phyloP scores from a whole-genome alignment of 2,797 vertebrate genomes.

The Cyprinodon diabolis region DNA sequence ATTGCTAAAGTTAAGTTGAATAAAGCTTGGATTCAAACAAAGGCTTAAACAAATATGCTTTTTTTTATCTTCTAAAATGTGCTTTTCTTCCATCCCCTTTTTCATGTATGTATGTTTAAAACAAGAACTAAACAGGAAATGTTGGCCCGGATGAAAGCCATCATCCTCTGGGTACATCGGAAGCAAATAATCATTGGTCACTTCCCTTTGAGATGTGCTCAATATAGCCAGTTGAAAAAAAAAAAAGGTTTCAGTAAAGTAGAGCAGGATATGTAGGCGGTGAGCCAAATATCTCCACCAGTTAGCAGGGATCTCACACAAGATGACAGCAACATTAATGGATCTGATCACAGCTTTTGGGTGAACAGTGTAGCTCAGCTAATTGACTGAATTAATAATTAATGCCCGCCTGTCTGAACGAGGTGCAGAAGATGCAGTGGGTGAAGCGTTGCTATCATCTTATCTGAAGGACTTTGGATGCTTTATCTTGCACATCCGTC shows the following conservation, averaged over 20 bases:
- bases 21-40: not conserved
- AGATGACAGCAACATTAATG: constrained; percentile 60
- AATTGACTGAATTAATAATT: constrained; percentile 89
- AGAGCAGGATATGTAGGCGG: not conserved
- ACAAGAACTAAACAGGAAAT: constrained; percentile 1
- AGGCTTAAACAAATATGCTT: not conserved
- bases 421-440: constrained; percentile 26
- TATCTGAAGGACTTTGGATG: constrained; percentile 53
- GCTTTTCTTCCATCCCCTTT: not conserved
- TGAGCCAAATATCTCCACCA: constrained; percentile 4
- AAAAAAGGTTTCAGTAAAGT: not conserved
- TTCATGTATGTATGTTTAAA: not conserved
- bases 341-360: constrained; percentile 71
- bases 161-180: not conserved
- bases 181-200: constrained; percentile 8
- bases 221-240: not conserved
- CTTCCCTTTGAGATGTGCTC: not conserved
- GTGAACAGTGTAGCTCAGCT: constrained; percentile 84
- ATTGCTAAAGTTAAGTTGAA: not conserved
- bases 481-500: constrained; percentile 42
- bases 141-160: constrained; percentile 4
- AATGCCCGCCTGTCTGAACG: constrained; percentile 59
- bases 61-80: not conserved
- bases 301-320: constrained; percentile 14
- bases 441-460: constrained; percentile 49